Conservation (phyloP, 2,113 vertebrate species). For the Scytalopus superciliaris region DNA sequence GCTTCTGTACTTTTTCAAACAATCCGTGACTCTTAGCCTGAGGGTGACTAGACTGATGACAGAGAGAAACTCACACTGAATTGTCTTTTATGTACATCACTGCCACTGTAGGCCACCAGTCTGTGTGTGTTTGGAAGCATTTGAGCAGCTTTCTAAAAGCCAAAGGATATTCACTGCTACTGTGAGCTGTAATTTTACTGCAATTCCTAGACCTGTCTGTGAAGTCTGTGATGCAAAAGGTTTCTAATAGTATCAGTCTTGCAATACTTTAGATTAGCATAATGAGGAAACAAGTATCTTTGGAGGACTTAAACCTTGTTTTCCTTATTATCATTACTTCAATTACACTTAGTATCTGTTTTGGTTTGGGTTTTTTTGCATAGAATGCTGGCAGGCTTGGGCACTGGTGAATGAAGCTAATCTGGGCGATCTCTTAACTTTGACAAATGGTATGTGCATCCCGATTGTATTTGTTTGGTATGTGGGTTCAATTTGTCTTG, state of each 20-base stretch:
- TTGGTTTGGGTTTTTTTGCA: background rate
- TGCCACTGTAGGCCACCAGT: background rate
- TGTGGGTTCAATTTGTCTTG: background rate
- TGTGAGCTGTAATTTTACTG: background rate
- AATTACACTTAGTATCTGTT: background rate
- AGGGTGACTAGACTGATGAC: background rate
- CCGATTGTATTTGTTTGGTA: background rate
- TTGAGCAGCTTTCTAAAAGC: background rate
- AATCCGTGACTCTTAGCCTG: background rate
- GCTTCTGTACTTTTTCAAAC: background rate
- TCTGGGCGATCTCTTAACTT: slow-evolving; percentile 39
- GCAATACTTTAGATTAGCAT: background rate
- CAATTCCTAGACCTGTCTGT: background rate
- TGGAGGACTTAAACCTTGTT: background rate
- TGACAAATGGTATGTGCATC: slow-evolving; percentile 60
- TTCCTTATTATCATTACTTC: background rate
- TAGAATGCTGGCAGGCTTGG: slow-evolving; percentile 74
- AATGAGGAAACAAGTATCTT: background rate
- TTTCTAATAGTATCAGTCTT: background rate
- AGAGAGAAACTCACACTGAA: background rate
- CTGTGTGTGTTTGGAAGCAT: background rate
- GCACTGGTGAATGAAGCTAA: slow-evolving; percentile 71
- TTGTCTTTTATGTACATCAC: background rate
- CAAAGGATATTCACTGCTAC: background rate
- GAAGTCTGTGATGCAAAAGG: background rate